These are phyloP conservation scores for Pantherophis alleghaniensis DNA, from an alignment of 2,797 vertebrate species.

Conservation along the genomic window DNA sequence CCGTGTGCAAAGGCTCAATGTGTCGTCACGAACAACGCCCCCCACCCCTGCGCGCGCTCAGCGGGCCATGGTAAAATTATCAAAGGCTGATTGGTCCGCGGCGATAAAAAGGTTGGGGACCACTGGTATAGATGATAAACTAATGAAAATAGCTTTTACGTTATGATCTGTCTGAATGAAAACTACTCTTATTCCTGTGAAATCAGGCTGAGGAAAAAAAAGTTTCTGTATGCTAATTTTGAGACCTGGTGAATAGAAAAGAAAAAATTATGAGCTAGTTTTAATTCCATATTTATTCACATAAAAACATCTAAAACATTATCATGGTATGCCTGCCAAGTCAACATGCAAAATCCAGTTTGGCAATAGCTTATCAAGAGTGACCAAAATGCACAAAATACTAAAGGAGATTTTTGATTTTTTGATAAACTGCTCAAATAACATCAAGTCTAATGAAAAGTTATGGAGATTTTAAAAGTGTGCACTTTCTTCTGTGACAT, in stretches of 20 bases:
- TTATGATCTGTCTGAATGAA: not conserved
- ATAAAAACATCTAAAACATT: not conserved
- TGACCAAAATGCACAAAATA: not conserved
- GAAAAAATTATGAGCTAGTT: not conserved
- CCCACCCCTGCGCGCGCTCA: no score
- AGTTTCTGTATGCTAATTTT: not conserved
- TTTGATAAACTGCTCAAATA: not conserved
- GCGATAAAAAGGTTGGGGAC: no score
- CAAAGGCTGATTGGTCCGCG: no score
- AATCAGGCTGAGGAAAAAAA: not conserved
- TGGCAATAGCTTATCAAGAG: not conserved
- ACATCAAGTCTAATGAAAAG: not conserved
- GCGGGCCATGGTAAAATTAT: no score
- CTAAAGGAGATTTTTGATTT: not conserved
- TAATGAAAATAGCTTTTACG: slow-evolving; percentile 5
- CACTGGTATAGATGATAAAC: not conserved
- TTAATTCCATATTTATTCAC: not conserved
- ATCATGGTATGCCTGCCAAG: not conserved
- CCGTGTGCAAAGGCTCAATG: no score
- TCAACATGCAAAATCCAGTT: not conserved
- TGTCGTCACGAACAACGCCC: no score
- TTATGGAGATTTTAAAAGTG: not conserved
- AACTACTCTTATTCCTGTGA: not conserved
- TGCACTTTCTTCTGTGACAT: not conserved
- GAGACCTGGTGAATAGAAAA: not conserved